Percentiles rank a stretch among this genome's conserved stretches.
Evolutionary conservation across 2,113 vertebrate genomes (phyloP).

Genomic region (Athene cunicularia): DNA sequence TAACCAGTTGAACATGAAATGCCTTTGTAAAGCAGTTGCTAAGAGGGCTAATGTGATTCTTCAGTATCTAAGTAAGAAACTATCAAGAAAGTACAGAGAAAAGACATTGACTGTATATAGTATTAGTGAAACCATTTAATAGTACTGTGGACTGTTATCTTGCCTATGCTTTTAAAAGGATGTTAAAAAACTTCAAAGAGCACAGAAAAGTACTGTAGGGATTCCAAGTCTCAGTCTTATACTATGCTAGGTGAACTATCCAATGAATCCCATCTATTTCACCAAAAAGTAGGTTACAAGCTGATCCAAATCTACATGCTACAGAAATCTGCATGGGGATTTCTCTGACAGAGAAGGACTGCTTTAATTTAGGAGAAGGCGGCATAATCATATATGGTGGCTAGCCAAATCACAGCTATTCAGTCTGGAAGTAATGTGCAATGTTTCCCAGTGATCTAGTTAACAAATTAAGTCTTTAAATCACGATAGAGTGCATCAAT

Average conservation of each 20-base stretch:
- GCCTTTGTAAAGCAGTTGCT: neutral
- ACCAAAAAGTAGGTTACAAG: neutral
- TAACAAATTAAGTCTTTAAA: neutral
- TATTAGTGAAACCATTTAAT: neutral
- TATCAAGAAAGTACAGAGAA: neutral
- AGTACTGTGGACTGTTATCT: neutral
- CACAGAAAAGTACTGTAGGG: neutral
- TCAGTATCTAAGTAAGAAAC: neutral
- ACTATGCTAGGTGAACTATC: neutral
- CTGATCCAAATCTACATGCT: neutral
- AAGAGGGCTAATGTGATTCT: slow-evolving; percentile 1
- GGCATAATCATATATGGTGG: neutral
- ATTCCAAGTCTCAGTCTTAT: neutral
- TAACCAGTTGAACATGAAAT: slow-evolving; percentile 42
- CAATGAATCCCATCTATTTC: neutral
- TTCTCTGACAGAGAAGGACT: neutral
- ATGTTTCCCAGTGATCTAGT: neutral
- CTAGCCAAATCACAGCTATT: neutral
- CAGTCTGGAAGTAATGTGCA: neutral
- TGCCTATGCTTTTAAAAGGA: neutral
- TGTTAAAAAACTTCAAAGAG: neutral
- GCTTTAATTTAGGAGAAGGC: neutral
- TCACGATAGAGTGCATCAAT: neutral
- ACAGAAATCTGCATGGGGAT: neutral
- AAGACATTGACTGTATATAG: neutral